Evolutionary conservation across 2,888 invertebrate genomes (phyloP).

Genomic region (Pediacus dermestoides): DNA sequence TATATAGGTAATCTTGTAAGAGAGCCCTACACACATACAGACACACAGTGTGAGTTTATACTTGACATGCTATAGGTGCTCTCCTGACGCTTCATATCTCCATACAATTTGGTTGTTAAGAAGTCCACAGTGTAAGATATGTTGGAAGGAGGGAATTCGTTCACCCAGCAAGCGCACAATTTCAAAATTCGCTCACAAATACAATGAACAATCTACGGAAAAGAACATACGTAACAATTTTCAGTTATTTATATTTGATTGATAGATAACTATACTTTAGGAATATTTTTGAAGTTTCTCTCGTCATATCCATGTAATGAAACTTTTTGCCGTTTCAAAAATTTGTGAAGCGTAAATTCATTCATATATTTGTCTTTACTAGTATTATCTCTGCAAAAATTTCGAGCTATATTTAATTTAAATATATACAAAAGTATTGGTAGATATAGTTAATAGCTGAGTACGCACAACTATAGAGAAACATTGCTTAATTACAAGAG

Average conservation of each 20-base stretch:
- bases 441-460: no score
- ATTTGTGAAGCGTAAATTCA: slow-evolving; percentile 68
- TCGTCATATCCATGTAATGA: slow-evolving; percentile 77
- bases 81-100: slow-evolving; percentile 38
- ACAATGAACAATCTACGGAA: slow-evolving; percentile 66
- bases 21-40: no score
- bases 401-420: slow-evolving; percentile 2
- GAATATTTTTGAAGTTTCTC: slow-evolving; percentile 68
- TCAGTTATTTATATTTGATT: neutral
- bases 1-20: no score
- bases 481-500: no score
- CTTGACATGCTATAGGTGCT: slow-evolving; percentile 42
- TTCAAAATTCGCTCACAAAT: slow-evolving; percentile 74
- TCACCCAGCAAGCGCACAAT: slow-evolving; percentile 62
- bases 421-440: no score
- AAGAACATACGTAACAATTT: neutral
- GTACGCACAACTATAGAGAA: no score
- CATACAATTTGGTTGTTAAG: slow-evolving; percentile 43
- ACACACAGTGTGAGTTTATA: slow-evolving; percentile 40
- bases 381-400: slow-evolving; percentile 45
- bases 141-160: slow-evolving; percentile 55
- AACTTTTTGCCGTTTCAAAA: slow-evolving; percentile 66
- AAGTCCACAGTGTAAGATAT: slow-evolving; percentile 60
- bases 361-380: slow-evolving; percentile 50
- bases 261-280: slow-evolving; percentile 60